Conservation (phyloP, 2,113 vertebrate genomes). For the Shinisaurus crocodilurus region DNA sequence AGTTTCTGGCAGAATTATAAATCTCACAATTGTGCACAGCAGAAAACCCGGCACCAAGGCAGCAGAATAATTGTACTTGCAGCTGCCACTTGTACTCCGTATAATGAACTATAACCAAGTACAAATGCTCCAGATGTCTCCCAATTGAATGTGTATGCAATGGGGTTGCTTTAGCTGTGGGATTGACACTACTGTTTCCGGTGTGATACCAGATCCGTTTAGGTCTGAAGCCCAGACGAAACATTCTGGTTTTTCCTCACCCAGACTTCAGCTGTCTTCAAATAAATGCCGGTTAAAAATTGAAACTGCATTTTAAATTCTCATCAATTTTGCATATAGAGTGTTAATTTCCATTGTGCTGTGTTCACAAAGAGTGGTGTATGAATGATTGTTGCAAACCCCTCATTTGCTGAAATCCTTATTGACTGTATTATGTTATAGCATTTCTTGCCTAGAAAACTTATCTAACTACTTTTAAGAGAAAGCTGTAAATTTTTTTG, state of each 20-base stretch:
- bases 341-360: slow-evolving; percentile 61
- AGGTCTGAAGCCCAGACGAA: slow-evolving; percentile 52
- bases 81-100: fast-evolving
- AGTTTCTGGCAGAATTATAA: background rate
- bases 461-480: slow-evolving; percentile 75
- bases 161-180: slow-evolving; percentile 33
- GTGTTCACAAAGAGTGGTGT: slow-evolving; percentile 62
- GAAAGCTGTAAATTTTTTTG: slow-evolving; percentile 73
- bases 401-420: slow-evolving; percentile 61
- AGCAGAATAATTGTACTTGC: background rate
- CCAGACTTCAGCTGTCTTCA: slow-evolving; percentile 43
- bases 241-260: slow-evolving; percentile 38
- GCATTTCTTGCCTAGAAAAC: slow-evolving; percentile 71
- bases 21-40: background rate
- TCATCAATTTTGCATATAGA: slow-evolving; percentile 61
- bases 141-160: slow-evolving; percentile 39
- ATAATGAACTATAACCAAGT: fast-evolving
- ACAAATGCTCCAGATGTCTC: slow-evolving; percentile 1
- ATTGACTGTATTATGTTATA: slow-evolving; percentile 61
- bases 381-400: slow-evolving; percentile 60
- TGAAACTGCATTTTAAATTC: slow-evolving; percentile 53
- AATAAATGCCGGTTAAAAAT: slow-evolving; percentile 48
- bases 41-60: background rate
- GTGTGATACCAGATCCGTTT: slow-evolving; percentile 42
- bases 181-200: slow-evolving; percentile 66